Evolutionary conservation across 2,888 invertebrate genomes (phyloP).

Genomic region (Odontomyia ornata): DNA sequence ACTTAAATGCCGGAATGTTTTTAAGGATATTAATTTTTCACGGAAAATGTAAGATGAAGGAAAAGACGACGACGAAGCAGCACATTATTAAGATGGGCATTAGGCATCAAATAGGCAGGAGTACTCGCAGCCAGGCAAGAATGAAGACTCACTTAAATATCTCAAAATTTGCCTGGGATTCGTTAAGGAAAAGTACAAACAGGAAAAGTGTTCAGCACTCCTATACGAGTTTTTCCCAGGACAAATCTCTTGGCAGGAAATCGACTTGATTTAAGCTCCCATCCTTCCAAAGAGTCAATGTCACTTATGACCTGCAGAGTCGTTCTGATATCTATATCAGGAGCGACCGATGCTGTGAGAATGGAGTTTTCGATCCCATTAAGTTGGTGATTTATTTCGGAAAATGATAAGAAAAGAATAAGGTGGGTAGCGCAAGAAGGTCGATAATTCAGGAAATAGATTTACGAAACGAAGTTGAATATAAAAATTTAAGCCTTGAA

Average conservation of each 20-base stretch:
- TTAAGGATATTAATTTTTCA: constrained; percentile 45
- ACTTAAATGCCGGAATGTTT: constrained; percentile 36
- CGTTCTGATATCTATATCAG: constrained; percentile 11
- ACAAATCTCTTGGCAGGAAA: neutral
- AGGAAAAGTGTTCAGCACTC: neutral
- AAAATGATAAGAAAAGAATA: neutral
- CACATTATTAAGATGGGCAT: no score
- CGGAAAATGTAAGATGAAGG: neutral
- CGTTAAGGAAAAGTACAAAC: neutral
- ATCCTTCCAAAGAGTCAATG: neutral
- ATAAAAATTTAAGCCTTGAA: no score
- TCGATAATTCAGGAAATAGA: neutral
- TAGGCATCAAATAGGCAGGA: no score
- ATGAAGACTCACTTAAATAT: neutral
- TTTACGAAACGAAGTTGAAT: no score
- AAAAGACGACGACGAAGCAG: no score
- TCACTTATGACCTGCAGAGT: constrained; percentile 5
- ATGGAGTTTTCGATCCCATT: constrained; percentile 29
- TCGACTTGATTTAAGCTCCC: neutral
- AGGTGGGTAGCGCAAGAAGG: neutral
- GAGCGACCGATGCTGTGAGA: neutral
- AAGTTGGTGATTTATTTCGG: constrained; percentile 39
- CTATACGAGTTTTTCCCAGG: neutral
- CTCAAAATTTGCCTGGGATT: constrained; percentile 7
- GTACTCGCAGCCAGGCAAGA: no score